Conservation (phyloP, 2,797 vertebrate genomes). For the Hylomyscus alleni region DNA sequence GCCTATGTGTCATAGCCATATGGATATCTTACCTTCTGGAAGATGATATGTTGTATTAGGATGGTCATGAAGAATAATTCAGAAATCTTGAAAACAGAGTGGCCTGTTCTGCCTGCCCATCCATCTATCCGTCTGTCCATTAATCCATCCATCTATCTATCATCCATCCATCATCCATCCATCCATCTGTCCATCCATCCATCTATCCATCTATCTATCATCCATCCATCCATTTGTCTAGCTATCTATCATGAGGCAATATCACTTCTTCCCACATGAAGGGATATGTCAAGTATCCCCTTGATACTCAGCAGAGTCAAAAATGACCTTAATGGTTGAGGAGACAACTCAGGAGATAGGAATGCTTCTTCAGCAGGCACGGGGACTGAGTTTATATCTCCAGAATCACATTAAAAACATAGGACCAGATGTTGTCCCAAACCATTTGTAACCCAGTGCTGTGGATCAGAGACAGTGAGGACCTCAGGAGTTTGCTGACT, state of each 20-base stretch:
- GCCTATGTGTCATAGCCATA: accelerated
- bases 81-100: not conserved
- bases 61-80: accelerated
- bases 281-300: too few species aligned
- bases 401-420: not conserved
- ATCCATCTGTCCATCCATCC: accelerated
- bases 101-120: too few species aligned
- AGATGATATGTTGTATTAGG: not conserved
- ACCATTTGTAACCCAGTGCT: not conserved
- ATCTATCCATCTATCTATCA: not conserved
- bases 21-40: not conserved
- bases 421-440: not conserved
- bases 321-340: not conserved
- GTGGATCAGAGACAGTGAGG: not conserved
- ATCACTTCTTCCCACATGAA: not conserved
- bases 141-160: not conserved
- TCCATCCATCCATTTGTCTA: not conserved
- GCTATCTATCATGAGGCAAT: not conserved
- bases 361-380: not conserved
- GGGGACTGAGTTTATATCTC: not conserved
- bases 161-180: too few species aligned
- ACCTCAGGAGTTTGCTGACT: not conserved
- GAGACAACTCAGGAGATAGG: not conserved
- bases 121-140: accelerated
- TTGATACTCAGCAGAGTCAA: not conserved